phyloP scores from a whole-genome alignment of 2,888 invertebrate species.

The Osmoderma eremita region DNA sequence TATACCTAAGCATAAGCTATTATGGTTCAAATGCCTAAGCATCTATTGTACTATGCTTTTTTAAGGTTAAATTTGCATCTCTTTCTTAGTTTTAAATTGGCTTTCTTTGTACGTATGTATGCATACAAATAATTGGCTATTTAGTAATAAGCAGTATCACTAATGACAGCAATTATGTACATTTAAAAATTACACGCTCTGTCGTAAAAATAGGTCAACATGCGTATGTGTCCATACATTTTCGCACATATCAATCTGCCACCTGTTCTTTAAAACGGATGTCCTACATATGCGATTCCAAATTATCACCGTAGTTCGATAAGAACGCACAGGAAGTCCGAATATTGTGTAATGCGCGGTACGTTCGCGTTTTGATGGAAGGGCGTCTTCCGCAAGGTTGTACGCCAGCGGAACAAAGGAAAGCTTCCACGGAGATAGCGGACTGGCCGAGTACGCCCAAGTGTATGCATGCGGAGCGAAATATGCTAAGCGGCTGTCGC shows the following conservation, averaged over 20 bases:
- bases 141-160: neutral
- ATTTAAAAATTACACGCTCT: conserved; percentile 10
- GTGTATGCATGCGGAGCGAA: conserved; percentile 52
- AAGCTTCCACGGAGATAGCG: conserved; percentile 19
- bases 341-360: conserved; percentile 8
- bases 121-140: no score
- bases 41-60: no score
- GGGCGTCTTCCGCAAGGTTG: conserved; percentile 9
- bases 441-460: conserved; percentile 12
- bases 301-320: conserved; percentile 29
- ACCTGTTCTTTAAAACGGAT: conserved; percentile 32
- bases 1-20: no score
- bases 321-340: conserved; percentile 20
- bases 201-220: conserved; percentile 19
- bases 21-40: no score
- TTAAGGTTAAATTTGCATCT: no score
- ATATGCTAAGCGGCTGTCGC: conserved; percentile 58
- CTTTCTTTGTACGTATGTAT: no score
- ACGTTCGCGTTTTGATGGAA: conserved; percentile 19
- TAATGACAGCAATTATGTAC: conserved; percentile 2
- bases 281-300: conserved; percentile 30
- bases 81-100: no score
- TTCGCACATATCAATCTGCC: conserved; percentile 17
- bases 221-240: neutral
- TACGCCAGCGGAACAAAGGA: conserved; percentile 22